phyloP scores from a whole-genome alignment of 2,797 vertebrate genomes.

The Sebastes itinus region DNA sequence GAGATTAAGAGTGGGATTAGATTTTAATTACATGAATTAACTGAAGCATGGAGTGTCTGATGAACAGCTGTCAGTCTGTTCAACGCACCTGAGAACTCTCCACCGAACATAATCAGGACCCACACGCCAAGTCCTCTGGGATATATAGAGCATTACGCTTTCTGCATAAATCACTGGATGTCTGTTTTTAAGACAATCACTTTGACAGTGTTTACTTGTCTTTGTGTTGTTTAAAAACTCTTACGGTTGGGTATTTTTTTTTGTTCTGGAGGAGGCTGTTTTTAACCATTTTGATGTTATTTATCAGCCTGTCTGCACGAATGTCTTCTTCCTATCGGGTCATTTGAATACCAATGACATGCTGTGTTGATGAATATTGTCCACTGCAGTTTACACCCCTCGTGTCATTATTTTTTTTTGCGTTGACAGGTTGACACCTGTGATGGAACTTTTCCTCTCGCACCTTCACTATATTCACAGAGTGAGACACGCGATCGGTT shows the following conservation, averaged over 20 bases:
- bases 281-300: conserved; percentile 52
- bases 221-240: conserved; percentile 28
- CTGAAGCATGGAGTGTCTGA: conserved; percentile 36
- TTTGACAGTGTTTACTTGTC: conserved; percentile 37
- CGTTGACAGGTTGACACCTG: conserved; percentile 47
- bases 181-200: conserved; percentile 28
- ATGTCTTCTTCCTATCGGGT: conserved; percentile 46
- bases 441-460: conserved; percentile 37
- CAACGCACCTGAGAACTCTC: conserved; percentile 29
- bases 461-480: background rate
- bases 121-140: conserved; percentile 7
- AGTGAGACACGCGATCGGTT: background rate
- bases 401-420: conserved; percentile 54
- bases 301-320: conserved; percentile 49
- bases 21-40: conserved; percentile 60
- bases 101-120: conserved; percentile 22
- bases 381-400: conserved; percentile 50
- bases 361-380: conserved; percentile 58
- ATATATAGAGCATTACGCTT: conserved; percentile 6
- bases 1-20: conserved; percentile 53
- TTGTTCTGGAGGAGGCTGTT: conserved; percentile 42
- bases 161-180: conserved; percentile 37
- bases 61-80: conserved; percentile 66
- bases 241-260: conserved; percentile 29
- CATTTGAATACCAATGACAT: conserved; percentile 58